A percentile compares a stretch with the other conserved stretches of the same genome.
These are phyloP conservation scores for Nebria brevicollis DNA, from an alignment of 2,888 invertebrate species.

Conservation along the genomic window DNA sequence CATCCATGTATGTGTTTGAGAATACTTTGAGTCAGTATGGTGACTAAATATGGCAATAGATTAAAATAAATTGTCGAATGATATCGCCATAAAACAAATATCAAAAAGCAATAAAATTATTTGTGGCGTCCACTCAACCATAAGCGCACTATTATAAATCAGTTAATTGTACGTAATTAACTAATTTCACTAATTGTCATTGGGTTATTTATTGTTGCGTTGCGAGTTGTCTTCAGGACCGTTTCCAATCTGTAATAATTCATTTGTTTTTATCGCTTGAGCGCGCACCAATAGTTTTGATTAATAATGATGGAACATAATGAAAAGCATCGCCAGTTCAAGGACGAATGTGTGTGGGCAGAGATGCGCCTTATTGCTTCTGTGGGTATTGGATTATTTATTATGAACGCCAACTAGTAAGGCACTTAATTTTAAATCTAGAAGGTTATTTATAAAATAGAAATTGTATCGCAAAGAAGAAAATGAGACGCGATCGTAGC, in stretches of 20 bases:
- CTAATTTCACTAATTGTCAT: slow-evolving; percentile 28
- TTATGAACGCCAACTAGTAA: background rate
- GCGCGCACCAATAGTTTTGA: slow-evolving; percentile 31
- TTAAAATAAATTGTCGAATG: background rate
- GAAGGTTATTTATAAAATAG: no score
- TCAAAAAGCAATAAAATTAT: slow-evolving; percentile 4
- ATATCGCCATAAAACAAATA: slow-evolving; percentile 11
- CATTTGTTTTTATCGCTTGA: slow-evolving; percentile 21
- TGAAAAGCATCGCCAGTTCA: slow-evolving; percentile 28
- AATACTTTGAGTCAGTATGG: background rate
- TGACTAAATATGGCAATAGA: background rate
- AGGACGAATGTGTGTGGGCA: background rate
- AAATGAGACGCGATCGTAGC: background rate
- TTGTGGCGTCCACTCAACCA: background rate
- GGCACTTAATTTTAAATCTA: no score
- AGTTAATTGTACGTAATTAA: slow-evolving; percentile 23
- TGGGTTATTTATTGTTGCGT: slow-evolving; percentile 15
- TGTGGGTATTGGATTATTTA: background rate
- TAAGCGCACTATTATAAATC: background rate
- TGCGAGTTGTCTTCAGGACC: background rate
- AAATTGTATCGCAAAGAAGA: no score
- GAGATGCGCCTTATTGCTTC: background rate
- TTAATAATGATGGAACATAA: slow-evolving; percentile 36
- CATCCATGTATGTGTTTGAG: background rate
- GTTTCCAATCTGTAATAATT: slow-evolving; percentile 33